These are phyloP conservation scores for Hydropotes inermis DNA, from an alignment of 2,113 vertebrate species.

Conservation along the genomic window DNA sequence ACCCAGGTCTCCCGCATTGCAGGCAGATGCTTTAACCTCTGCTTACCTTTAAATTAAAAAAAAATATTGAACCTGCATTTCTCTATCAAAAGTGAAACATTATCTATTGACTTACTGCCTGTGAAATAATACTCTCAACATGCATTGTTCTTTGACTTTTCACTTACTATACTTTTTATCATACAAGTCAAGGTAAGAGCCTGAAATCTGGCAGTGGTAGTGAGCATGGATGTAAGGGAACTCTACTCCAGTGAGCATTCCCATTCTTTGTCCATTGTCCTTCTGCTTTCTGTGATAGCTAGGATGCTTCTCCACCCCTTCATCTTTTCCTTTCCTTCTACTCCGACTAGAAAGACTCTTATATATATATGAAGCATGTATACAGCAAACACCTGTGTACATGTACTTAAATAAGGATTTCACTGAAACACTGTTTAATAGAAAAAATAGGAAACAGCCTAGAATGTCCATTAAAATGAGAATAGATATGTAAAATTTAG, in stretches of 20 bases:
- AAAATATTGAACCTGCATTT: not conserved
- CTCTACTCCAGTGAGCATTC: not conserved
- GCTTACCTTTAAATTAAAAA: not conserved
- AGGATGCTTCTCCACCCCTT: not conserved
- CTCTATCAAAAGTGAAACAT: not conserved
- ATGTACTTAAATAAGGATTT: not conserved
- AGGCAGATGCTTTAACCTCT: too few relatives aligned
- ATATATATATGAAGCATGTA: not conserved
- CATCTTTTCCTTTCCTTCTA: not conserved
- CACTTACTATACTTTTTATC: not conserved
- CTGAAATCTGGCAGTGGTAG: not conserved
- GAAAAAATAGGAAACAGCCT: not conserved
- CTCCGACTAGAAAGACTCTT: not conserved
- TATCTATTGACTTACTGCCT: not conserved
- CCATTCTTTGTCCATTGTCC: not conserved
- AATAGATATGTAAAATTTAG: not conserved
- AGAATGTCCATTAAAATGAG: not conserved
- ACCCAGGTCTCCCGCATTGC: too few relatives aligned
- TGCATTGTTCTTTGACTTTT: not conserved
- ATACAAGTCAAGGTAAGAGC: not conserved
- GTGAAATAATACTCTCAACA: not conserved
- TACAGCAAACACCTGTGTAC: not conserved
- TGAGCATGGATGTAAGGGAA: not conserved
- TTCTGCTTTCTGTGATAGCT: not conserved
- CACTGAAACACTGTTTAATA: not conserved